phyloP scores from a whole-genome alignment of 2,888 invertebrate species.

The Meganola albula region DNA sequence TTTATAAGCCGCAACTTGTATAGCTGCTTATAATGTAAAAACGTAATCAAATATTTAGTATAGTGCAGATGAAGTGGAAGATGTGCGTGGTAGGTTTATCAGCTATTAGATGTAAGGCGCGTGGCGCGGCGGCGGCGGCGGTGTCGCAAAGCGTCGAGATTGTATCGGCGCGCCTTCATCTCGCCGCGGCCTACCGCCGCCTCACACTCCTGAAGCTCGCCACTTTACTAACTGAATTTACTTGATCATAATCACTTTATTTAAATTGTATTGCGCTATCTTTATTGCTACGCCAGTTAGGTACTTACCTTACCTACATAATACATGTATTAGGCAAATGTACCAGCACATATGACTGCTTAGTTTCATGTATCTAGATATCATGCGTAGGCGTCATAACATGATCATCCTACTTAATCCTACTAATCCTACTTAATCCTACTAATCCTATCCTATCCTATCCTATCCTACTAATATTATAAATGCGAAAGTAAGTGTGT shows the following conservation, averaged over 20 bases:
- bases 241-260: conserved; percentile 52
- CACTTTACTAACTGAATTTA: conserved; percentile 44
- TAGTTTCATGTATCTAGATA: too few species aligned
- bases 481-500: too few species aligned
- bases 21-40: conserved; percentile 18
- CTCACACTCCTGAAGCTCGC: conserved; percentile 39
- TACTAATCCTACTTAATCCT: too few species aligned
- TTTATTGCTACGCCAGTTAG: conserved; percentile 38
- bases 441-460: too few species aligned
- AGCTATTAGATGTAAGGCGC: conserved; percentile 59
- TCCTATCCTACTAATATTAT: too few species aligned
- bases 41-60: conserved; percentile 25
- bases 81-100: conserved; percentile 57
- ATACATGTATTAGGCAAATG: too few species aligned
- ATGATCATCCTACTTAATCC: too few species aligned
- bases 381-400: too few species aligned
- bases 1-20: not conserved
- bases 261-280: conserved; percentile 53
- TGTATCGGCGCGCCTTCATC: conserved; percentile 59
- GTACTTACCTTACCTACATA: too few species aligned
- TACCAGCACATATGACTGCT: too few species aligned
- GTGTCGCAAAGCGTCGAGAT: conserved; percentile 60
- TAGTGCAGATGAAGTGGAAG: conserved; percentile 61
- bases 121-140: conserved; percentile 54
- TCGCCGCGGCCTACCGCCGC: conserved; percentile 49